A percentile compares a stretch with the other conserved stretches of the same genome.
Conservation (phyloP, 2,113 vertebrate species). For the Sylvietta virens region DNA sequence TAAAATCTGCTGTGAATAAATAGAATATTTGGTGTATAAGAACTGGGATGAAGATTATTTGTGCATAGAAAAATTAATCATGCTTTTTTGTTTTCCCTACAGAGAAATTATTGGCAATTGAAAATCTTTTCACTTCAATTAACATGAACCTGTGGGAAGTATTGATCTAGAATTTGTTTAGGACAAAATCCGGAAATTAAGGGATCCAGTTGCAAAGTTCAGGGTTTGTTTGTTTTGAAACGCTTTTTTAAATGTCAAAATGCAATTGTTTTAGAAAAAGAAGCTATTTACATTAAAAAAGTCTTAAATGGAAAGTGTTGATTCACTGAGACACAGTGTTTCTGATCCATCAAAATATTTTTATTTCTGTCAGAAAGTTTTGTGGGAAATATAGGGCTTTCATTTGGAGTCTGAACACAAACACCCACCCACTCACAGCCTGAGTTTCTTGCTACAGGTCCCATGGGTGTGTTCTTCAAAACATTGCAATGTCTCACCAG, state of each 20-base stretch:
- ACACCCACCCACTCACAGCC: neutral
- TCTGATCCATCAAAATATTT: constrained; percentile 4
- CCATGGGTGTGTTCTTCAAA: neutral
- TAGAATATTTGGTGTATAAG: neutral
- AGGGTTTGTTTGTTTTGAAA: neutral
- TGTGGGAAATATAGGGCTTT: neutral
- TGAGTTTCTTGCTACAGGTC: neutral
- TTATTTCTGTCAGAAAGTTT: neutral
- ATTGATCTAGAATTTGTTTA: neutral
- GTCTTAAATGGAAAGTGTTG: neutral
- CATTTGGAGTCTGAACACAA: constrained; percentile 18
- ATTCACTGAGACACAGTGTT: neutral
- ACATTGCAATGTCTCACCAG: neutral
- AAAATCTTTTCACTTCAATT: neutral
- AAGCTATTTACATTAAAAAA: neutral
- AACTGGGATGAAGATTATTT: neutral
- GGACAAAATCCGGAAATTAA: neutral
- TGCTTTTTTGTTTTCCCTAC: neutral
- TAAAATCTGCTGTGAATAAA: neutral
- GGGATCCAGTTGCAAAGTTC: neutral
- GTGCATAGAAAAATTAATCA: neutral
- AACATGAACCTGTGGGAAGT: neutral
- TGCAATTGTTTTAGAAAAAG: neutral
- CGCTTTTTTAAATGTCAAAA: neutral
- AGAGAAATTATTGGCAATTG: neutral